Base-by-base conservation (phyloP, 2,113 vertebrate species). In the Epinephelus lanceolatus region DNA sequence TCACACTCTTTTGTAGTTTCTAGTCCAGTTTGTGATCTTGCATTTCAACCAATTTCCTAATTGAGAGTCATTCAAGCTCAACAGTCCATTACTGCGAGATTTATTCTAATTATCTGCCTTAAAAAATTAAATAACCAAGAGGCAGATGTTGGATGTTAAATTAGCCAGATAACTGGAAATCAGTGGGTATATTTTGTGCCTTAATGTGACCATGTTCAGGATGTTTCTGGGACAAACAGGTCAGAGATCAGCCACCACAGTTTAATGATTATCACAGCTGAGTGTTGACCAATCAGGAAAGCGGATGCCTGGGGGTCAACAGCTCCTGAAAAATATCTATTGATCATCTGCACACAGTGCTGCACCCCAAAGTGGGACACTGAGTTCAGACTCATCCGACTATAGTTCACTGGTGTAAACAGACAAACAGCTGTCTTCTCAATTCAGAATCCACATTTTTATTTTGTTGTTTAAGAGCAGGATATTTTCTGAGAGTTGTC, bases 181-280 rank as follows among this genome's bases (percentile, higher is more conserved):
- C n/a, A 53, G 17, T 30, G 23, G 2, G 14, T 68, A 9, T 40
- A 56, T 52, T n/a, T 6, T 66, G 40, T 30, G 42, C 42, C 11
- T 30, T 18, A 8, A 18, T 70, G 13, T 71, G 25, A 23, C 9
- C 8, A 5, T 65, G 47, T 62, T 72, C 4, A 25, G 78, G 17
- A 40, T 75, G 66, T 85, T 86, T 73, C n/a, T 71, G 62, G 82
- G 77, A 67, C 78, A 88, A 30, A 77, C 40, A 25, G 82, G 45
- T 40, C 78, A 81, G 80, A 73, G 83, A 83, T 89, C 84, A 80
- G 53, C 27, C 37, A 21, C 70, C 77, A 33, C 62, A 63, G 92
- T 71, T 95, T 91, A 95, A 93, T 94, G 88, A 94, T 94, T 94
- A 76, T 86, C 88, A 81, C 73, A 68, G 77, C 37, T 0, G 17